These are phyloP conservation scores for Anthoscopus minutus DNA, from an alignment of 2,113 vertebrate species.

Conservation along the genomic window DNA sequence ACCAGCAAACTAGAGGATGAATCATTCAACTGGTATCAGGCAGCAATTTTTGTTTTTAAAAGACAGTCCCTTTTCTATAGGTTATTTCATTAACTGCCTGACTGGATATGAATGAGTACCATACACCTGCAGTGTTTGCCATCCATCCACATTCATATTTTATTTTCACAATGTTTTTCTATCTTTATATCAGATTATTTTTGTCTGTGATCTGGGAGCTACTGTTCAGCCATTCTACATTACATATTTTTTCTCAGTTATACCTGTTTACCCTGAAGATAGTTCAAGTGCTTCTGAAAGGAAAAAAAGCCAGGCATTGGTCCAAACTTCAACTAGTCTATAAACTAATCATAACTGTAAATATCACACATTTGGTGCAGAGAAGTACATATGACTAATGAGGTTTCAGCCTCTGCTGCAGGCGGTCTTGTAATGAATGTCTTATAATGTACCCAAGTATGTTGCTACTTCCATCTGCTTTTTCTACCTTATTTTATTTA, in stretches of 20 bases:
- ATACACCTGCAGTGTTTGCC: neutral
- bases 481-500: neutral
- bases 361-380: constrained; percentile 41
- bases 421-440: neutral
- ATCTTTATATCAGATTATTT: neutral
- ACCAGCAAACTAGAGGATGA: neutral
- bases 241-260: neutral
- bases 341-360: constrained; percentile 34
- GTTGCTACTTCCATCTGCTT: constrained; percentile 18
- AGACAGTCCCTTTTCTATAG: neutral
- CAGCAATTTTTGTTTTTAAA: neutral
- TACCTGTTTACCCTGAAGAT: neutral
- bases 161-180: neutral
- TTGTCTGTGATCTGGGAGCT: neutral
- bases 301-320: neutral
- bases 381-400: constrained; percentile 45
- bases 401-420: constrained; percentile 44
- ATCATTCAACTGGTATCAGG: neutral
- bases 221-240: neutral
- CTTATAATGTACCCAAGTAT: neutral
- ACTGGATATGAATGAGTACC: neutral
- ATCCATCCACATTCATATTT: neutral
- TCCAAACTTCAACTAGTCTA: neutral
- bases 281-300: neutral
- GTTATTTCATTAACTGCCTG: neutral